These are phyloP conservation scores for Schlechtendalia chinensis DNA, from an alignment of 1,140 invertebrate genomes.

Conservation along the genomic window DNA sequence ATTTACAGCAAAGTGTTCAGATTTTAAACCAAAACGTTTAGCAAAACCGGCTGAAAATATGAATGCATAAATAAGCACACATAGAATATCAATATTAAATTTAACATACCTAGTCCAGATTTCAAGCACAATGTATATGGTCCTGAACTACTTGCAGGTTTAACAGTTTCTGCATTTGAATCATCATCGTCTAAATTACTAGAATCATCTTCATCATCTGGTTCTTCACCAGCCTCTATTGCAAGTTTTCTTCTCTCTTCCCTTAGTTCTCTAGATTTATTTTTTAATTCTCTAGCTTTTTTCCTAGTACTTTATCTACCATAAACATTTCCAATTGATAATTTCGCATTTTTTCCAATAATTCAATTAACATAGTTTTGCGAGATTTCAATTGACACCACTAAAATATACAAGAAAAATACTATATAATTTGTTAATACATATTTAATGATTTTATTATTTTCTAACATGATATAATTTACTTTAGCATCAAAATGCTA, in stretches of 20 bases:
- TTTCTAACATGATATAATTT: constrained; percentile 45
- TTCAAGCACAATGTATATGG: constrained; percentile 83
- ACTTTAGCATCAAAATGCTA: constrained; percentile 93
- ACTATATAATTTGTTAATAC: not conserved
- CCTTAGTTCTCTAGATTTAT: constrained; percentile 64
- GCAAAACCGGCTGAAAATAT: constrained; percentile 67
- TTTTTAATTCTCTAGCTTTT: constrained; percentile 60
- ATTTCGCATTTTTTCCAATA: constrained; percentile 90
- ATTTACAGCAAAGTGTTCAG: constrained; percentile 96
- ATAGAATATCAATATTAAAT: too few species aligned
- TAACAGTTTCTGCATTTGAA: constrained; percentile 65
- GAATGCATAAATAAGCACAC: not conserved
- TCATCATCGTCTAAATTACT: constrained; percentile 59
- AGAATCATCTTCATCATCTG: constrained; percentile 65
- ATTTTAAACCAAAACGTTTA: constrained; percentile 90
- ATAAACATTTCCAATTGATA: constrained; percentile 86
- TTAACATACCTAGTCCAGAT: constrained; percentile 70
- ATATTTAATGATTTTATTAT: not conserved
- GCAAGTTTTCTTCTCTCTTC: constrained; percentile 57
- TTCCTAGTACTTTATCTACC: constrained; percentile 62
- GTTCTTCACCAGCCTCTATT: constrained; percentile 52
- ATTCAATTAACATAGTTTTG: constrained; percentile 76
- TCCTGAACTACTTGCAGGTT: constrained; percentile 82
- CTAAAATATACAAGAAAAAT: constrained; percentile 56
- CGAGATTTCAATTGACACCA: constrained; percentile 91